Conservation (phyloP, 2,113 vertebrate genomes). For the Engraulis encrasicolus region DNA sequence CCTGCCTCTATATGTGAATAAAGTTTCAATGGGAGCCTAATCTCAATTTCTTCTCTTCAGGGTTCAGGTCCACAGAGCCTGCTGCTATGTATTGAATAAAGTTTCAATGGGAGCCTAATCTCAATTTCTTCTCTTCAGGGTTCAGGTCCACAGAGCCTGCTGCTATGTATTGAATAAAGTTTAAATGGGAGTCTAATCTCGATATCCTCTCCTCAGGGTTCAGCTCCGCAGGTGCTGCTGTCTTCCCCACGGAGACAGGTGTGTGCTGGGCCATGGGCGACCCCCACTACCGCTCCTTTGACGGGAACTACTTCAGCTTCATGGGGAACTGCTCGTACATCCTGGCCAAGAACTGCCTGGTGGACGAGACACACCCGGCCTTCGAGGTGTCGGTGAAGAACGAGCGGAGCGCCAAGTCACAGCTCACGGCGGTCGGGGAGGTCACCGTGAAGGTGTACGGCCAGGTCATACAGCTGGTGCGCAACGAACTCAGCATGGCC, state of each 20-base stretch:
- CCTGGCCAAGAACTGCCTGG: constrained; percentile 55
- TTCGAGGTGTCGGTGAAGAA: constrained; percentile 59
- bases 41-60: no score
- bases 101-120: no score
- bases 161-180: no score
- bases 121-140: no score
- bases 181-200: no score
- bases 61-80: no score
- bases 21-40: no score
- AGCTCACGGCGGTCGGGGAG: constrained; percentile 23
- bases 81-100: no score
- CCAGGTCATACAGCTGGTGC: constrained; percentile 57
- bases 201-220: no score
- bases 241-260: constrained; percentile 21
- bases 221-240: no score
- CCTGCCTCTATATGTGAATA: no score
- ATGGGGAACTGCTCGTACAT: constrained; percentile 63
- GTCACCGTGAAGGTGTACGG: constrained; percentile 67
- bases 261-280: constrained; percentile 59
- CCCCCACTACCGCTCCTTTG: constrained; percentile 61
- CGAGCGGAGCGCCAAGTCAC: constrained; percentile 46
- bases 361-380: constrained; percentile 20
- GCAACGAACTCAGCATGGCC: constrained; percentile 64
- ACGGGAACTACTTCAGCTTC: constrained; percentile 53
- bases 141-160: no score